A percentile compares a stretch with the other conserved stretches of the same genome.
Conservation (phyloP, 2,797 vertebrate genomes). For the Tinamus major region DNA sequence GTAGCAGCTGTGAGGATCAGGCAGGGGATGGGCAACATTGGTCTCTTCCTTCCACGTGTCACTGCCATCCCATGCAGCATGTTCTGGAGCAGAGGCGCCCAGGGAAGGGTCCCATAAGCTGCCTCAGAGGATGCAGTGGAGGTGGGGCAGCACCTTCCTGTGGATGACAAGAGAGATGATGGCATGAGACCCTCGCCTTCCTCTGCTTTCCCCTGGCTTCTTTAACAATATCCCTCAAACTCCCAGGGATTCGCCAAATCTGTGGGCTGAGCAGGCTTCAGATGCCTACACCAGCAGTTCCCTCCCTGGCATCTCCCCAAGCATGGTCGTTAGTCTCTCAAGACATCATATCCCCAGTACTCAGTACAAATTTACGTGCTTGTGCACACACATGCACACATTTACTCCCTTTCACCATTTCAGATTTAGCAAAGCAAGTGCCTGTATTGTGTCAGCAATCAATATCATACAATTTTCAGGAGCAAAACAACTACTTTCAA, state of each 20-base stretch:
- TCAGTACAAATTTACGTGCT: neutral
- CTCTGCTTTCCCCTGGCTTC: neutral
- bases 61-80: conserved; percentile 65
- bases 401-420: neutral
- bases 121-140: conserved; percentile 5
- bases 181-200: neutral
- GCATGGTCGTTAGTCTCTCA: rapidly evolving
- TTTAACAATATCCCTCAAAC: neutral
- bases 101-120: conserved; percentile 77
- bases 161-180: neutral
- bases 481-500: conserved; percentile 13
- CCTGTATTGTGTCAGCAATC: neutral
- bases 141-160: neutral
- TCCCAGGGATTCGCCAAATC: rapidly evolving
- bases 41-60: conserved; percentile 47
- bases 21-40: conserved; percentile 47
- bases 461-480: neutral
- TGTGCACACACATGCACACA: neutral
- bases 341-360: neutral
- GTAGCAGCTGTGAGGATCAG: conserved; percentile 58
- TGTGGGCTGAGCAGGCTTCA: neutral
- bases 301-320: neutral
- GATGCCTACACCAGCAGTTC: neutral
- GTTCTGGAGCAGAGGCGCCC: conserved; percentile 37
- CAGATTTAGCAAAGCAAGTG: neutral